These are phyloP conservation scores for Craterocephalus amniculus DNA, from an alignment of 2,797 vertebrate species.

Conservation along the genomic window DNA sequence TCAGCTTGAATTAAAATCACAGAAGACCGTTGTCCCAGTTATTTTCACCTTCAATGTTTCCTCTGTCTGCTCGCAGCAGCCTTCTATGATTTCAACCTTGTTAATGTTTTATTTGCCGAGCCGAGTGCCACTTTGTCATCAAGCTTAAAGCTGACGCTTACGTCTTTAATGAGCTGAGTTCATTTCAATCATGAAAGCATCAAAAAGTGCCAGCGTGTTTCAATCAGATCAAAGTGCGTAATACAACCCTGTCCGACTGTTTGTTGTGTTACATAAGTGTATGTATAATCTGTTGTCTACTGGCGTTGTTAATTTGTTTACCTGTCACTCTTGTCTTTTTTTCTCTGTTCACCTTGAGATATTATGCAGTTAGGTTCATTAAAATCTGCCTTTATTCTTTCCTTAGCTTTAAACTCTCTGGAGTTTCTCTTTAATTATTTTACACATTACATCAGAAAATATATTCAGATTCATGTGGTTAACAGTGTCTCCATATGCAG, in stretches of 20 bases:
- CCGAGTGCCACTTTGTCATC: slow-evolving; percentile 37
- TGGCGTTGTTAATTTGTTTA: not conserved
- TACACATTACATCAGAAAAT: not conserved
- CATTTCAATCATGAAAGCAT: slow-evolving; percentile 38
- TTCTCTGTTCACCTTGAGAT: slow-evolving; percentile 25
- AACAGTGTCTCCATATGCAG: not conserved
- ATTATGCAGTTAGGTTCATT: slow-evolving; percentile 4
- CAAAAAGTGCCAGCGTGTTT: slow-evolving; percentile 26
- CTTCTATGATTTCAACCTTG: slow-evolving; percentile 36
- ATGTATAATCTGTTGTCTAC: slow-evolving; percentile 25
- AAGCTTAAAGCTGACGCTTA: slow-evolving; percentile 38
- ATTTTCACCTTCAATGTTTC: slow-evolving; percentile 7
- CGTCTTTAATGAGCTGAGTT: slow-evolving; percentile 53
- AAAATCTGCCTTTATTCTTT: slow-evolving; percentile 33
- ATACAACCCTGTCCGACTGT: slow-evolving; percentile 5
- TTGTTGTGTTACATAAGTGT: slow-evolving; percentile 9
- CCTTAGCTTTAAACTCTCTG: slow-evolving; percentile 6
- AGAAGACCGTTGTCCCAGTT: not conserved
- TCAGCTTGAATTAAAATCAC: not conserved
- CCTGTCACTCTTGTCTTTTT: not conserved
- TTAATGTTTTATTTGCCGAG: slow-evolving; percentile 22
- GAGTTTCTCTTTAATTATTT: slow-evolving; percentile 12
- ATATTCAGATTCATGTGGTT: not conserved
- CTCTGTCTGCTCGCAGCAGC: not conserved
- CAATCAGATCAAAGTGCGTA: slow-evolving; percentile 33